Evolutionary conservation across 2,888 invertebrate genomes (phyloP).

Genomic region (Brachyptera putata): DNA sequence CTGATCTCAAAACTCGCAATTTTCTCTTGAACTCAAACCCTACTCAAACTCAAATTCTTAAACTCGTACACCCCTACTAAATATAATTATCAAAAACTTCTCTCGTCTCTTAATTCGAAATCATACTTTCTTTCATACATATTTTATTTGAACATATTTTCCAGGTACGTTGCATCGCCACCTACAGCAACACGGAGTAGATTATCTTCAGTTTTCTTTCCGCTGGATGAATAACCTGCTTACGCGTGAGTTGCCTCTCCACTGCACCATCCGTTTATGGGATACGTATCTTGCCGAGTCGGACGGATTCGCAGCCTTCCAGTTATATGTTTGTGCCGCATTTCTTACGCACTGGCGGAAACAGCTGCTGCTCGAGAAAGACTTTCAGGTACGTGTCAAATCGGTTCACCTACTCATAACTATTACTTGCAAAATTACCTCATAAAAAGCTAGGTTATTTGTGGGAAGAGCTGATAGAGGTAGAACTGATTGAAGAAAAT

Average conservation of each 20-base stretch:
- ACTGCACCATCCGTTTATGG: conserved; percentile 97
- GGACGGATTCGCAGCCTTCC: conserved; percentile 95
- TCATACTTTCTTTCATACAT: no score
- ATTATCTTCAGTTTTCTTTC: conserved; percentile 98
- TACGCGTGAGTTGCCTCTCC: conserved; percentile 92
- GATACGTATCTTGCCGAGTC: conserved; percentile 97
- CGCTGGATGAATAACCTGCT: conserved; percentile 99
- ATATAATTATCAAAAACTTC: no score
- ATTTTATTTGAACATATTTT: conserved; percentile 8
- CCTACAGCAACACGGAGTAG: conserved; percentile 86
- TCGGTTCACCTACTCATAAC: no score
- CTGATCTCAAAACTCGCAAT: no score
- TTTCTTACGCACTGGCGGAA: conserved; percentile 93
- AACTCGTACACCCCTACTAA: no score
- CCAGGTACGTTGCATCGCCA: conserved; percentile 83
- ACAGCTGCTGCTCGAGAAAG: conserved; percentile 81
- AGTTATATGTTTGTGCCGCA: conserved; percentile 98
- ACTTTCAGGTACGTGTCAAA: conserved; percentile 84
- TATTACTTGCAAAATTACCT: no score
- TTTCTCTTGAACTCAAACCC: no score
- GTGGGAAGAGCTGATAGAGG: no score
- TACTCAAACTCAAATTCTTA: no score
- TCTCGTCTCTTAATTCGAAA: no score
- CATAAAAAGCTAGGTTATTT: no score
- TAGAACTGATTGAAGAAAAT: no score